phyloP scores from a whole-genome alignment of 2,113 vertebrate species.

The Pan paniscus region DNA sequence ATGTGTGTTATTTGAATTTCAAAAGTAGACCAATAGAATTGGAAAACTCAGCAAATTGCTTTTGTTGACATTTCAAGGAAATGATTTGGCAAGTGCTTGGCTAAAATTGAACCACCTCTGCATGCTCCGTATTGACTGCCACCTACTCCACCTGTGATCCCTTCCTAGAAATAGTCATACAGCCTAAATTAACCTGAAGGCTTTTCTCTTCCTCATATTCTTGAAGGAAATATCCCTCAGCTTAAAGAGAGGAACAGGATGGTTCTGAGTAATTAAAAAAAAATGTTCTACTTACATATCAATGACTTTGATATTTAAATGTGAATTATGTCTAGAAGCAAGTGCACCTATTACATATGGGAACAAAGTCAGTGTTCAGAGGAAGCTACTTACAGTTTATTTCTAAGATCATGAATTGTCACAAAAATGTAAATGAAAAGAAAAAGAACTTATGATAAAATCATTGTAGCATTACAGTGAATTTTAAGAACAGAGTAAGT shows the following conservation, averaged over 20 bases:
- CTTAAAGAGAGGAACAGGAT: not conserved
- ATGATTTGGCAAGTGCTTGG: not conserved
- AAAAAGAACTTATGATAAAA: constrained; percentile 66
- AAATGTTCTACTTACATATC: not conserved
- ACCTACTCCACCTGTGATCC: not conserved
- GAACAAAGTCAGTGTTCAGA: not conserved
- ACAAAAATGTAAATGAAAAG: constrained; percentile 54
- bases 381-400: constrained; percentile 19
- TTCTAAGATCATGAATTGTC: constrained; percentile 34
- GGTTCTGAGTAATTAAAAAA: constrained; percentile 2
- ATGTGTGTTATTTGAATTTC: not conserved
- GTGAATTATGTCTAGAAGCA: constrained; percentile 35
- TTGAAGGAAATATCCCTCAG: not conserved
- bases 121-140: not conserved
- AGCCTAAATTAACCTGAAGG: not conserved
- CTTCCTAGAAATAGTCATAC: not conserved
- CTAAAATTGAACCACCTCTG: accelerated
- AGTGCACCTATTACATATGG: not conserved
- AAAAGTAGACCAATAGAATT: not conserved
- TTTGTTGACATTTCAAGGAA: not conserved
- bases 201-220: not conserved
- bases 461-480: constrained; percentile 43
- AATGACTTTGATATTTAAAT: constrained; percentile 39
- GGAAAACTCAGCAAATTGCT: not conserved
- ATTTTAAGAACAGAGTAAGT: constrained; percentile 63